These are phyloP conservation scores for Hydractinia echinata DNA, from an alignment of 30 jellyfish, hydroid and myxozoan genomes.

Conservation along the genomic window DNA sequence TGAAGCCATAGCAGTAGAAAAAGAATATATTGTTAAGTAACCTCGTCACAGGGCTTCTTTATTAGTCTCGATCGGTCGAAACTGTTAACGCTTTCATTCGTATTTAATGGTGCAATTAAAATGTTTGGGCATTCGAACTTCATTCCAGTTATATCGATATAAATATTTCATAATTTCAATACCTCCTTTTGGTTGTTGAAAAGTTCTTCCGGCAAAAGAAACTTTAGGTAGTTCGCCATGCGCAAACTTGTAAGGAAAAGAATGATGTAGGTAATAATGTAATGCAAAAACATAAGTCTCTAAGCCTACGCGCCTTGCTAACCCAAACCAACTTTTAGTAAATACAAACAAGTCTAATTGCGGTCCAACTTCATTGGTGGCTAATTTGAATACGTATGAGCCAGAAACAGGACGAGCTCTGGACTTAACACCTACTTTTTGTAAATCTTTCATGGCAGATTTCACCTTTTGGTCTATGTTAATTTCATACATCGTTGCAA, in stretches of 20 bases:
- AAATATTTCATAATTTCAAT: slow-evolving; percentile 4
- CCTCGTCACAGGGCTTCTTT: too few relatives aligned
- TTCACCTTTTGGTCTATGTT: neutral
- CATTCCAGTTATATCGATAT: slow-evolving; percentile 13
- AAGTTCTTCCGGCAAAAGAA: slow-evolving; percentile 1
- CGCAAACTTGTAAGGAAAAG: slow-evolving; percentile 10
- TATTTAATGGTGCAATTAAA: slow-evolving; percentile 3
- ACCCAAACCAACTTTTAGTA: slow-evolving; percentile 15
- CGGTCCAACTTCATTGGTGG: neutral
- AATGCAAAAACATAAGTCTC: neutral
- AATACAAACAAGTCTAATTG: neutral
- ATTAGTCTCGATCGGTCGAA: too few relatives aligned
- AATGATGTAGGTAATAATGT: slow-evolving; percentile 8
- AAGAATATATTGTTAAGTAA: too few relatives aligned
- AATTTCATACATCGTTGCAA: neutral
- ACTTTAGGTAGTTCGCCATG: slow-evolving; percentile 5
- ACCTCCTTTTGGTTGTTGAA: slow-evolving; percentile 10
- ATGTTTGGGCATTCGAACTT: neutral
- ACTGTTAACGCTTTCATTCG: neutral
- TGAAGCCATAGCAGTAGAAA: too few relatives aligned
- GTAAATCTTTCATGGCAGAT: neutral
- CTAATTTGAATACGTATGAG: neutral
- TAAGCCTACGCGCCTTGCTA: slow-evolving; percentile 5
- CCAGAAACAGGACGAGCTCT: neutral
- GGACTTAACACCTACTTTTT: neutral